A percentile compares a stretch with the other conserved stretches of the same genome.
phyloP scores from a whole-genome alignment of 35 echinoderm and acorn worm species.

The Diadema setosum region DNA sequence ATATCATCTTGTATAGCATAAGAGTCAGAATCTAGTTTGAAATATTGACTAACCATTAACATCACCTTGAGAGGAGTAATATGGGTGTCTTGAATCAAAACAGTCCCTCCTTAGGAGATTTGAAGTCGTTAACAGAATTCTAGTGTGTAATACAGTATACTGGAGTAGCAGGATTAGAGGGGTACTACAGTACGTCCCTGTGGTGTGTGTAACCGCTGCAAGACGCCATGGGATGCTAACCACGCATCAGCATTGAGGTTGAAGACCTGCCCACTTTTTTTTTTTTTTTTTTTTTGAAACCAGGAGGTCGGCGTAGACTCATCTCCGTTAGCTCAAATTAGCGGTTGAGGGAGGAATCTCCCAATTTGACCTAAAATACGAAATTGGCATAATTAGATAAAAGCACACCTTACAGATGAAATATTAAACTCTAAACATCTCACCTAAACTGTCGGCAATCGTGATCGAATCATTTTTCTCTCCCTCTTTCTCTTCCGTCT shows the following conservation, averaged over 20 bases:
- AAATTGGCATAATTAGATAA: slow-evolving; percentile 28
- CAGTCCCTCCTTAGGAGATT: too few species aligned
- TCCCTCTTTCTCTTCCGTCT: neutral
- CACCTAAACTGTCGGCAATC: neutral
- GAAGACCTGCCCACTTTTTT: neutral
- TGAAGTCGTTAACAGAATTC: too few species aligned
- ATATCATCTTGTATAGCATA: too few species aligned
- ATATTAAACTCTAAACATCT: slow-evolving; percentile 25
- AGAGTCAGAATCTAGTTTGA: too few species aligned
- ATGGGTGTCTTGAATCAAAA: too few species aligned
- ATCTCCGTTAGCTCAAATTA: too few species aligned
- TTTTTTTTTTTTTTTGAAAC: neutral
- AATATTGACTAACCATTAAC: too few species aligned
- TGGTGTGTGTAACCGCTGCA: neutral
- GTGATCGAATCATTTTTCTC: neutral
- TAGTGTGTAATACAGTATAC: too few species aligned
- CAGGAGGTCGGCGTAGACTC: neutral
- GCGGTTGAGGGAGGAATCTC: too few species aligned
- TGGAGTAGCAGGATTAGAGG: too few species aligned
- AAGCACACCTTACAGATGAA: slow-evolving; percentile 13
- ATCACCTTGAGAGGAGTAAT: too few species aligned
- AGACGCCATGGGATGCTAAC: neutral
- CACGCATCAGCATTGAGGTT: neutral
- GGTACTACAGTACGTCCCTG: too few species aligned
- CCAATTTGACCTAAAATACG: neutral